These are phyloP conservation scores for Tachysurus vachellii DNA, from an alignment of 2,113 vertebrate genomes.

Conservation along the genomic window DNA sequence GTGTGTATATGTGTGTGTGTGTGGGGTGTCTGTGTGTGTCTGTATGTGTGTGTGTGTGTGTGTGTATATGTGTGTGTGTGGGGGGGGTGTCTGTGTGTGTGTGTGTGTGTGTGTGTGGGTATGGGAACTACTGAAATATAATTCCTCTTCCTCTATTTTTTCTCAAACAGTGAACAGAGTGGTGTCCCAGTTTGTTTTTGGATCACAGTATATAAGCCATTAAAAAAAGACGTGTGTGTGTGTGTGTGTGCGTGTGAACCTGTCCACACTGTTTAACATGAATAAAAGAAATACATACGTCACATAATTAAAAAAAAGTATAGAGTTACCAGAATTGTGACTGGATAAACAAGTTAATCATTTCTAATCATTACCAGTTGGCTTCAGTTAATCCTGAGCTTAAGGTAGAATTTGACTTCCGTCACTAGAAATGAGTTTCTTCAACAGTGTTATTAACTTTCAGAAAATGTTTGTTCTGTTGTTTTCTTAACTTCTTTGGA, in stretches of 20 bases:
- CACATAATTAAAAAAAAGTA: not conserved
- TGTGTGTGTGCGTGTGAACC: not conserved
- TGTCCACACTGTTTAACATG: not conserved
- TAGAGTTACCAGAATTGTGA: not conserved
- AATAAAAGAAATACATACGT: not conserved
- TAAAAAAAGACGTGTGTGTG: not conserved
- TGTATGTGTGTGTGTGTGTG: not conserved
- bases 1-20: accelerated
- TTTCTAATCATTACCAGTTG: not conserved
- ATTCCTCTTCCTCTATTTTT: not conserved
- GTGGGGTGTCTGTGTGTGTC: not conserved
- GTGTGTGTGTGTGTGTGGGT: not conserved
- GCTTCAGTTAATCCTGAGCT: not conserved
- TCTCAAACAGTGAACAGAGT: not conserved
- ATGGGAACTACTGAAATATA: not conserved
- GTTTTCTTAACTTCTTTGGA: not conserved
- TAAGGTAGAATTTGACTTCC: not conserved
- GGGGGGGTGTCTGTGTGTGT: too few relatives aligned
- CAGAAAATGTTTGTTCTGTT: too few relatives aligned
- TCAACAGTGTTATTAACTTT: not conserved
- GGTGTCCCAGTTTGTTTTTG: not conserved
- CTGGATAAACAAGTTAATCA: not conserved
- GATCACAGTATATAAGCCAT: constrained; percentile 35
- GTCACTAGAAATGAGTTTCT: not conserved
- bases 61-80: not conserved